Evolutionary conservation across 2,888 invertebrate species (phyloP).

Genomic region (Lasioglossum lativentre): DNA sequence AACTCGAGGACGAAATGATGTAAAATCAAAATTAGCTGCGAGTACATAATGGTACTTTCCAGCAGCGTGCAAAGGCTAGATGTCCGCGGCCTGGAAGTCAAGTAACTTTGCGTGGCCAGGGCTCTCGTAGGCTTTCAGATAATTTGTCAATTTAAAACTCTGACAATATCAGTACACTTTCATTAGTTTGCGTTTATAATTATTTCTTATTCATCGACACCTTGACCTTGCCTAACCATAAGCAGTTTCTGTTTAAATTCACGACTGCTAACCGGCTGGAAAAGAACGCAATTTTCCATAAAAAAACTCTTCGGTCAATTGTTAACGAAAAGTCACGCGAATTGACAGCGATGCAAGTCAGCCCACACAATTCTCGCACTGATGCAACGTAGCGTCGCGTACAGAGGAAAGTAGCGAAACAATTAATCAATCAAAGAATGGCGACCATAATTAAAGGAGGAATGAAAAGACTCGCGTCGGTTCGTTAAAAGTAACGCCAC

Average conservation of each 20-base stretch:
- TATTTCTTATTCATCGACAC: too few relatives aligned
- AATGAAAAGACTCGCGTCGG: not conserved
- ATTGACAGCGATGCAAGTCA: not conserved
- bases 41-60: too few relatives aligned
- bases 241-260: not conserved
- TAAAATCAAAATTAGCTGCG: too few relatives aligned
- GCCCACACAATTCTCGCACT: not conserved
- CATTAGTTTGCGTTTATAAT: too few relatives aligned
- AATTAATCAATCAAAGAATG: conserved; percentile 7
- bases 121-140: too few relatives aligned
- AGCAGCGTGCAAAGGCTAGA: too few relatives aligned
- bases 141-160: too few relatives aligned
- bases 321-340: not conserved
- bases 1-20: too few relatives aligned
- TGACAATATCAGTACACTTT: too few relatives aligned
- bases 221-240: too few relatives aligned
- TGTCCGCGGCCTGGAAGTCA: too few relatives aligned
- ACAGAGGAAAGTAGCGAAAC: not conserved
- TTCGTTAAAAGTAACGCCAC: not conserved
- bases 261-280: not conserved
- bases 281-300: not conserved
- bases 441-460: not conserved
- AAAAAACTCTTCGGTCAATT: not conserved
- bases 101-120: too few relatives aligned
- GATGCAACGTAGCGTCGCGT: not conserved